These are phyloP conservation scores for Arnoldichthys spilopterus DNA, from an alignment of 2,797 vertebrate genomes.

Conservation along the genomic window DNA sequence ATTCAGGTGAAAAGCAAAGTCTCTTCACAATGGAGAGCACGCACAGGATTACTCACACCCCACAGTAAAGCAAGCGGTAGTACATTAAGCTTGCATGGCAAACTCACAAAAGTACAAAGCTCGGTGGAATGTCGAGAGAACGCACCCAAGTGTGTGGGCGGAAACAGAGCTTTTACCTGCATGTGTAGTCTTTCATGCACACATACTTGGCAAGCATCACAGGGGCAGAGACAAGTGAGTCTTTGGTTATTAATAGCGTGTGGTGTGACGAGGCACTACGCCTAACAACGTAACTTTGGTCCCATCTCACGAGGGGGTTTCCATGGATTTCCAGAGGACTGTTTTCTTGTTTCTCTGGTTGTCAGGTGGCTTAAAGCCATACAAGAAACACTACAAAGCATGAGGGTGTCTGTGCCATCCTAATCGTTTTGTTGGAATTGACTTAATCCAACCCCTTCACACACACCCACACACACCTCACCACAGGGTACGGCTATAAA, in stretches of 20 bases:
- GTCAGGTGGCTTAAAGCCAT: constrained; percentile 44
- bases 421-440: constrained; percentile 13
- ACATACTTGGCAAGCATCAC: constrained; percentile 48
- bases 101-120: constrained; percentile 44
- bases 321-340: constrained; percentile 47
- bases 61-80: constrained; percentile 1
- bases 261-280: constrained; percentile 43
- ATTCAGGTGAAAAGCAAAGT: constrained; percentile 9
- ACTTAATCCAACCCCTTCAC: background rate
- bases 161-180: constrained; percentile 34
- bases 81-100: constrained; percentile 14
- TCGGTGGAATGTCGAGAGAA: constrained; percentile 50
- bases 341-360: constrained; percentile 58
- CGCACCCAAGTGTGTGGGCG: constrained; percentile 39
- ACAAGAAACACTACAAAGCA: constrained; percentile 24
- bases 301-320: constrained; percentile 39
- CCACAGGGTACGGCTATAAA: constrained; percentile 9
- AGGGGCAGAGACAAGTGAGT: constrained; percentile 45
- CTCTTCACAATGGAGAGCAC: background rate
- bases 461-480: constrained; percentile 10
- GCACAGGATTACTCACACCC: constrained; percentile 19
- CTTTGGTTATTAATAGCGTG: constrained; percentile 50
- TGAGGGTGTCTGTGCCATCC: constrained; percentile 27
- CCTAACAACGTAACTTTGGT: constrained; percentile 55
- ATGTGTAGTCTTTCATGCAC: constrained; percentile 44